Evolutionary conservation across 2,797 vertebrate species (phyloP).

Genomic region (Acestrorhynchus altus): DNA sequence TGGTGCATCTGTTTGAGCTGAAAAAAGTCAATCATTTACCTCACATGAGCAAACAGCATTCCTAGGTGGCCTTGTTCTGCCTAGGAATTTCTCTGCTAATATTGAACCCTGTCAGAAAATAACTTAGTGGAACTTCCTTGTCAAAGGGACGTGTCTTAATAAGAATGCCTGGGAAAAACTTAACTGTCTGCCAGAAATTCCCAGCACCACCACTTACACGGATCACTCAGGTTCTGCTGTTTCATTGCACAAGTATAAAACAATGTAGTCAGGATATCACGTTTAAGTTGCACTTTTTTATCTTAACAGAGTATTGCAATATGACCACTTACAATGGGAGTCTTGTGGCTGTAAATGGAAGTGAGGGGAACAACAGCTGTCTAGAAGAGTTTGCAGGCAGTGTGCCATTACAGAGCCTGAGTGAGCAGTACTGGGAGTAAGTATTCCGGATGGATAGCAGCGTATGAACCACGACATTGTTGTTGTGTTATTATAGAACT

Average conservation of each 20-base stretch:
- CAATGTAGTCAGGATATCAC: not conserved
- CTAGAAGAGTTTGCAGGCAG: conserved; percentile 60
- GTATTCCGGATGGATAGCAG: conserved; percentile 57
- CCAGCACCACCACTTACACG: not conserved
- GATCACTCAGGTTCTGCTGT: not conserved
- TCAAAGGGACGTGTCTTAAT: not conserved
- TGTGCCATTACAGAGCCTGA: conserved; percentile 81
- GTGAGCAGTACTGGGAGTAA: conserved; percentile 96
- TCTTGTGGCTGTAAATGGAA: conserved; percentile 72
- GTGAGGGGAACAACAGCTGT: conserved; percentile 77
- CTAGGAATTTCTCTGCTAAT: not conserved
- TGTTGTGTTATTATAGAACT: too few species aligned
- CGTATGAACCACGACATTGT: not conserved
- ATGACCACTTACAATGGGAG: conserved; percentile 35
- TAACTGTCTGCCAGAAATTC: not conserved
- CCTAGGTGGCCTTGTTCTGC: not conserved
- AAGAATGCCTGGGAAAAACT: not conserved
- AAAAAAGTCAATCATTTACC: not conserved
- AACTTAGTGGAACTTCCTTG: conserved; percentile 10
- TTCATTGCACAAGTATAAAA: not conserved
- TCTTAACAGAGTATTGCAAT: conserved; percentile 74
- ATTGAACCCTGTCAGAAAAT: not conserved
- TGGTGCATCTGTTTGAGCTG: not conserved
- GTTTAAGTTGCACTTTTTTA: conserved; percentile 17
- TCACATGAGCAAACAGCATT: not conserved